phyloP scores from a whole-genome alignment of 2,888 invertebrate species.

The Lypha dubia region DNA sequence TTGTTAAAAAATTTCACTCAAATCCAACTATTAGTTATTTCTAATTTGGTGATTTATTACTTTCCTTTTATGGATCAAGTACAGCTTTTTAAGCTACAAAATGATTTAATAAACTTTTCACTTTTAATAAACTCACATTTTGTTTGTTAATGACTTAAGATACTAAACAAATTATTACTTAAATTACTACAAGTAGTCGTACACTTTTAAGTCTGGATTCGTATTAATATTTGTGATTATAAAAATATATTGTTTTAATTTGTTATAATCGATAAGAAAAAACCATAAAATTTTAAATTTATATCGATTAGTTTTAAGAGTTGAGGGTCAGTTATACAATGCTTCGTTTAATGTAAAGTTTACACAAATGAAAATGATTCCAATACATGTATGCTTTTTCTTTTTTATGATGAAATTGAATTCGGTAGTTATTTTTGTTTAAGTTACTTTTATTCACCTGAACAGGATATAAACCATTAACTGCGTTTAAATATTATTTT shows the following conservation, averaged over 20 bases:
- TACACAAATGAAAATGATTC: neutral
- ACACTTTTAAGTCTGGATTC: slow-evolving; percentile 26
- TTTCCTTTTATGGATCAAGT: no score
- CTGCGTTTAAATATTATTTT: no score
- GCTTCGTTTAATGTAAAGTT: neutral
- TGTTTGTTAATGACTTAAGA: slow-evolving; percentile 33
- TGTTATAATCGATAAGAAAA: slow-evolving; percentile 40
- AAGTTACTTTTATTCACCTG: no score
- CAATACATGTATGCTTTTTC: neutral
- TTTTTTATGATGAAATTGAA: no score
- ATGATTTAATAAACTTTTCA: slow-evolving; percentile 45
- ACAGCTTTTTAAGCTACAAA: neutral
- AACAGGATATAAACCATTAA: no score
- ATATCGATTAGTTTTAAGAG: slow-evolving; percentile 24
- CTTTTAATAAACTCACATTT: slow-evolving; percentile 33
- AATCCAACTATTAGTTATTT: no score
- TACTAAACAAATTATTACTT: slow-evolving; percentile 59
- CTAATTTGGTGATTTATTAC: no score
- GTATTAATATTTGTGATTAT: slow-evolving; percentile 32
- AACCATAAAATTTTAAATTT: slow-evolving; percentile 24
- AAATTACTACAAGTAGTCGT: slow-evolving; percentile 45
- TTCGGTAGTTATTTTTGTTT: no score
- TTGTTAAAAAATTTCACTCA: no score
- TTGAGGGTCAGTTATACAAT: slow-evolving; percentile 35
- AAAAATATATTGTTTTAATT: slow-evolving; percentile 55